Percentiles rank a stretch among this genome's conserved stretches.
These are phyloP conservation scores for Exaiptasia diaphana DNA, from an alignment of 64 coral and sea anemone genomes.

Conservation along the genomic window DNA sequence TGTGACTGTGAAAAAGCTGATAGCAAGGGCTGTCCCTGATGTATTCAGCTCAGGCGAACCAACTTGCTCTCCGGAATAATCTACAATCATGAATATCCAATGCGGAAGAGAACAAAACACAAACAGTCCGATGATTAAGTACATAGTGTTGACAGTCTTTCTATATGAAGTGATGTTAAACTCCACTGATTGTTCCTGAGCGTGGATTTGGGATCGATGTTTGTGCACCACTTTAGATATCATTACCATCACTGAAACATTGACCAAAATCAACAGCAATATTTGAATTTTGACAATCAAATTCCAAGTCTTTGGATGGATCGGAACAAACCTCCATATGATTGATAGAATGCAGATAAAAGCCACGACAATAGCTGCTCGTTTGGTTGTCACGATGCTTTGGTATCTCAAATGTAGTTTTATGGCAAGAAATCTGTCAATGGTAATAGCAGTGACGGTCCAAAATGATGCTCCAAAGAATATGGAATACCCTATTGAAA, in stretches of 20 bases:
- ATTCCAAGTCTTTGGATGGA: not conserved
- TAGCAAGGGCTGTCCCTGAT: not conserved
- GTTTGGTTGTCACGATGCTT: slow-evolving; percentile 29
- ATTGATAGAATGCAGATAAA: slow-evolving; percentile 4
- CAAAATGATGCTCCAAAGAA: slow-evolving; percentile 1
- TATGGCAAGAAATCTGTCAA: slow-evolving; percentile 33
- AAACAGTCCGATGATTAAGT: slow-evolving; percentile 19
- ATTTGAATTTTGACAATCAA: not conserved
- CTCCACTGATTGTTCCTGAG: not conserved
- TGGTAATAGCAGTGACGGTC: not conserved
- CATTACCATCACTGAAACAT: not conserved
- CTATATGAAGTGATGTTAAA: not conserved
- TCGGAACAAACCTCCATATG: not conserved
- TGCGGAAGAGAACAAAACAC: slow-evolving; percentile 24
- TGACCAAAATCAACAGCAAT: not conserved
- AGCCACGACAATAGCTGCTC: not conserved
- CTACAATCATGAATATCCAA: not conserved
- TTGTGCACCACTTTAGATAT: slow-evolving; percentile 12
- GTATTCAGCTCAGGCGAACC: not conserved
- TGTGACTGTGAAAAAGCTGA: not conserved
- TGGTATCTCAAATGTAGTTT: slow-evolving; percentile 31
- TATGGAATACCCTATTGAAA: not conserved
- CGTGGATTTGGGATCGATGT: slow-evolving; percentile 25
- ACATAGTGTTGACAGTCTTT: not conserved
- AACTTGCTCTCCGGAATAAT: no score